Percentiles rank a stretch among this genome's conserved stretches.
These are phyloP conservation scores for Craterocephalus amniculus DNA, from an alignment of 2,797 vertebrate species.

Conservation along the genomic window DNA sequence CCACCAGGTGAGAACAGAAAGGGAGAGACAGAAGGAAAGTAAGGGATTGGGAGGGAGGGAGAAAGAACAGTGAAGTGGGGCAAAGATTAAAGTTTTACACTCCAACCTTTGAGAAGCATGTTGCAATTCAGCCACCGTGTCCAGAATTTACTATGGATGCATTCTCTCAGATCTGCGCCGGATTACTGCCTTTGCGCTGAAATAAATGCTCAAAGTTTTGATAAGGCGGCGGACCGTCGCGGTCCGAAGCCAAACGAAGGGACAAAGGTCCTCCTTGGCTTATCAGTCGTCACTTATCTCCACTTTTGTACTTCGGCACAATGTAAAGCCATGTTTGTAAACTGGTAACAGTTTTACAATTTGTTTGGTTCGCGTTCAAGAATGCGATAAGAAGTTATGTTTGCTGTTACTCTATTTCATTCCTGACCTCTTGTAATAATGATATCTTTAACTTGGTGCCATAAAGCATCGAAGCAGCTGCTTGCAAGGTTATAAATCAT, in stretches of 20 bases:
- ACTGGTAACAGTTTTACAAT: constrained; percentile 55
- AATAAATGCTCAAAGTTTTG: constrained; percentile 59
- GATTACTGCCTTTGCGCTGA: constrained; percentile 42
- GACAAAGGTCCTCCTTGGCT: constrained; percentile 77
- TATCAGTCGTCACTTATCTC: constrained; percentile 71
- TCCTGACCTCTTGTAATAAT: constrained; percentile 36
- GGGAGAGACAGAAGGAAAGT: constrained; percentile 35
- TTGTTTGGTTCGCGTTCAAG: constrained; percentile 48
- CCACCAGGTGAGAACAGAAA: constrained; percentile 61
- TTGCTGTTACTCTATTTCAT: constrained; percentile 39
- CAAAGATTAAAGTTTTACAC: constrained; percentile 81
- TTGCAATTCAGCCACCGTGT: constrained; percentile 67
- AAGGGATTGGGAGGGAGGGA: constrained; percentile 27
- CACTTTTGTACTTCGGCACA: constrained; percentile 59
- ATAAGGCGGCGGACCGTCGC: constrained; percentile 59
- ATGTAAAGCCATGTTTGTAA: constrained; percentile 70
- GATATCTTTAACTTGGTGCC: constrained; percentile 27
- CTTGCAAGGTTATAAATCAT: constrained; percentile 1
- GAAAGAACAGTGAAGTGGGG: constrained; percentile 3
- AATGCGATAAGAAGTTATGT: constrained; percentile 31
- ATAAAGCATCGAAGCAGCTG: neutral
- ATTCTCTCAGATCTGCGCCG: constrained; percentile 63
- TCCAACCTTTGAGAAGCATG: constrained; percentile 70
- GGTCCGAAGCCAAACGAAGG: constrained; percentile 56
- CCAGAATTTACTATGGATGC: constrained; percentile 56